These are phyloP conservation scores for Rhorus exstirpatorius DNA, from an alignment of 2,888 invertebrate species.

Conservation along the genomic window DNA sequence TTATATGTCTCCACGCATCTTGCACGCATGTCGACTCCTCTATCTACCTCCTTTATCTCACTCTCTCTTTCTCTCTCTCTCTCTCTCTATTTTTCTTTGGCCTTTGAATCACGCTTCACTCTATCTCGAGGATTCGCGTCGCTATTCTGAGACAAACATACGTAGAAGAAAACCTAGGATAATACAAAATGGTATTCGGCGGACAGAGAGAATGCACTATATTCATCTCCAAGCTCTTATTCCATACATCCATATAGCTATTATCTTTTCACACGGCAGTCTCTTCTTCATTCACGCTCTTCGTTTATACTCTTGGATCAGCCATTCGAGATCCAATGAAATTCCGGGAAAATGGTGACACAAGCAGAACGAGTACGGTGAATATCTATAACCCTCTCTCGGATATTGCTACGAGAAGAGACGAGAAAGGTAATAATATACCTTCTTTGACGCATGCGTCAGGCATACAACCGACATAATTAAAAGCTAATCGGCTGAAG, in stretches of 20 bases:
- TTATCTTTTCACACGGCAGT: background rate
- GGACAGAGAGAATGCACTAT: constrained; percentile 29
- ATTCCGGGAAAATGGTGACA: constrained; percentile 43
- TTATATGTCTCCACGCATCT: constrained; percentile 30
- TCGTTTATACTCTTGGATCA: constrained; percentile 56
- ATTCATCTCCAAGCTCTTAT: constrained; percentile 19
- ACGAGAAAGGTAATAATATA: constrained; percentile 3
- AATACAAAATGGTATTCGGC: constrained; percentile 41
- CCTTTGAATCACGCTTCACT: constrained; percentile 2
- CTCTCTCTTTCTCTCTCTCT: constrained; percentile 1
- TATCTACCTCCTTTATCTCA: no score
- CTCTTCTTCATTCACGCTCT: constrained; percentile 36
- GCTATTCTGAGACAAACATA: background rate
- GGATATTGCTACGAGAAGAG: background rate
- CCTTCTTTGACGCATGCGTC: background rate
- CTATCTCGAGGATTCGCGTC: background rate
- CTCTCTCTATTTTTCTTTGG: background rate
- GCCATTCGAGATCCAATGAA: constrained; percentile 65
- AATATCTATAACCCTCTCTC: background rate
- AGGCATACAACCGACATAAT: background rate
- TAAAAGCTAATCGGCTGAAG: constrained; percentile 1
- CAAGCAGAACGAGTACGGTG: background rate
- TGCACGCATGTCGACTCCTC: constrained; percentile 37
- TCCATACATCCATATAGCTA: constrained; percentile 38
- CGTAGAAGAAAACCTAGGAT: constrained; percentile 1